Evolutionary conservation across 2,113 vertebrate species (phyloP).

Genomic region (Peromyscus leucopus): DNA sequence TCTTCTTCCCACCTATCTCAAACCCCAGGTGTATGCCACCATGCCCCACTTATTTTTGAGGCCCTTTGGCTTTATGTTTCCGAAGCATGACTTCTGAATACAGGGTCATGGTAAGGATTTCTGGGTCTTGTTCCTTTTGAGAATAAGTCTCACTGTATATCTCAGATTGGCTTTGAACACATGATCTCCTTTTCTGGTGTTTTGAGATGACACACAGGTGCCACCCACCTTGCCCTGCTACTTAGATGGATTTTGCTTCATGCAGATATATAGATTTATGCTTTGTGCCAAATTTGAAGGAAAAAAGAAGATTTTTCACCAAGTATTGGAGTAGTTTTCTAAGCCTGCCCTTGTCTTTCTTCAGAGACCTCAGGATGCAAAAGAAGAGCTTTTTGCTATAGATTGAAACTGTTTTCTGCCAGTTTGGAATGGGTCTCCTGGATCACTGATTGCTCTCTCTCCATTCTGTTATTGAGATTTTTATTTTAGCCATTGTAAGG

Average conservation of each 20-base stretch:
- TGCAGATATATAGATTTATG: neutral
- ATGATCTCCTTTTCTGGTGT: neutral
- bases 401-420: neutral
- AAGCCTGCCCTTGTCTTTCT: neutral
- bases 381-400: neutral
- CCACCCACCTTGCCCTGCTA: neutral
- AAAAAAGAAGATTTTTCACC: neutral
- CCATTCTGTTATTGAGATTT: neutral
- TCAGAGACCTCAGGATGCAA: neutral
- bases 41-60: neutral
- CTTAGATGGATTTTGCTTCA: neutral
- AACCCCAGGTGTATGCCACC: neutral
- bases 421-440: neutral
- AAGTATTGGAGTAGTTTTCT: neutral
- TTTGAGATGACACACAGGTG: neutral
- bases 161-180: neutral
- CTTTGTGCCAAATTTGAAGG: neutral
- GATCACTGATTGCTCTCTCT: neutral
- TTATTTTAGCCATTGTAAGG: neutral
- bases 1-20: neutral
- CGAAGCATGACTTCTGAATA: neutral
- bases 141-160: neutral
- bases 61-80: neutral
- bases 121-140: neutral
- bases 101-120: neutral